Evolutionary conservation across 2,113 vertebrate genomes (phyloP).

Genomic region (Atractosteus spatula): DNA sequence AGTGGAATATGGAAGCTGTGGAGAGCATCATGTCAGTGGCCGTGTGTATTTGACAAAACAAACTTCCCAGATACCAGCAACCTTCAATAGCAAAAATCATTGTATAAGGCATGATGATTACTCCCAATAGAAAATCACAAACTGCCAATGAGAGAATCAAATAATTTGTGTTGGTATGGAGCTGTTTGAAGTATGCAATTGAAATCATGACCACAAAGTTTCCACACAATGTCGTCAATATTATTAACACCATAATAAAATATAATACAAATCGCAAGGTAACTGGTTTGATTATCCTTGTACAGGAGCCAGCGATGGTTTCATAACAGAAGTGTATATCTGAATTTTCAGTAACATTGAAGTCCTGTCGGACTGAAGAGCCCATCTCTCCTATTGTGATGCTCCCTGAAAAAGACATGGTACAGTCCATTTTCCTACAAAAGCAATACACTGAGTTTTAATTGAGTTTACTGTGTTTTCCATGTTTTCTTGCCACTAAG

Average conservation of each 20-base stretch:
- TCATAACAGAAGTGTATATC: background rate
- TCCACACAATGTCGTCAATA: background rate
- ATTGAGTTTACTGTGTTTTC: no score
- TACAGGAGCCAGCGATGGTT: background rate
- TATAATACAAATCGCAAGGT: background rate
- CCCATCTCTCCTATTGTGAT: no score
- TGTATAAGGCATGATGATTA: background rate
- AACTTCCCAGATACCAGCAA: conserved; percentile 3
- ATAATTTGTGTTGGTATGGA: conserved; percentile 11
- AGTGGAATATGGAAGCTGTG: conserved; percentile 1
- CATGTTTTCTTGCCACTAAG: no score
- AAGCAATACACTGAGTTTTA: no score
- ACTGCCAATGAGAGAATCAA: conserved; percentile 3
- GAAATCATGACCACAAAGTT: background rate
- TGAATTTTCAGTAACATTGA: no score
- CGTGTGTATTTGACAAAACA: background rate
- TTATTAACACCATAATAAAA: background rate
- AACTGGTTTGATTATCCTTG: background rate
- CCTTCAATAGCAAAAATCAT: background rate
- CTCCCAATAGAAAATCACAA: background rate
- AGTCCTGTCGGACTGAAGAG: no score
- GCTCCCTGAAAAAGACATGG: no score
- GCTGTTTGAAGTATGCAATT: background rate
- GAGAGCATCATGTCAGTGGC: background rate
- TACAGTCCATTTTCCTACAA: no score